Base-by-base conservation (phyloP, 35 echinoderm and acorn worm species). In the Nesometra sesokonis region DNA sequence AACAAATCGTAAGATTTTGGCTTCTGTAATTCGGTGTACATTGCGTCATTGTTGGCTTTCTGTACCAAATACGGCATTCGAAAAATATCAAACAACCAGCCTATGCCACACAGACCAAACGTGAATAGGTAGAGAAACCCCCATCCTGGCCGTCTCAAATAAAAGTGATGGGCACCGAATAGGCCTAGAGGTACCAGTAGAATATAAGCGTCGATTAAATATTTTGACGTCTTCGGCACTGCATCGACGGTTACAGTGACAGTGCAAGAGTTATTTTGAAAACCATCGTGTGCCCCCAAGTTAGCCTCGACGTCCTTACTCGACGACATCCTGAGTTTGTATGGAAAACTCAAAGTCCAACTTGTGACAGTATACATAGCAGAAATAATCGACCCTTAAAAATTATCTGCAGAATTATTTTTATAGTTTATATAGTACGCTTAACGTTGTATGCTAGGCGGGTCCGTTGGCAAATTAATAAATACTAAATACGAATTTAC, bases 141-240 rank as follows among this genome's bases (percentile, higher is more conserved):
- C 85, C 88, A 86, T 19, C 46, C 52, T 15, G 84, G 80, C 23
- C 89, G 85, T 30, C 80, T 86, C 27, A 93, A 85, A 31, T 93
- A 93, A 40, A 93, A 93, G 76, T 93, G 88, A 47, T 93, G 92
- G 32, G 87, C 80, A 0, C 92, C 92, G 27, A 87, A 46, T n/a
- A 90, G 32, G 13, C 92, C 92, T 19, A 89, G 38, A 0, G 92
- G 92, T 46, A 93, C 32, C 35, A 85, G 85, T 17, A 93, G 32
- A n/a, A 86, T 82, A 67, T 90, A 93, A n/a, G 92, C 92, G 29
- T 93, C 92, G 33, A 80, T 46, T 30, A 93, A 40, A 57, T 77
- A 80, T 35, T 80, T 80, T 0, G 77, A 27, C 32, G 21, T 35
- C n/a, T 79, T 37, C 36, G 21, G 35, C 0, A 80, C 35, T 67